A percentile compares a stretch with the other conserved stretches of the same genome.
These are phyloP conservation scores for Callocephalon fimbriatum DNA, from an alignment of 2,113 vertebrate species.

Conservation along the genomic window DNA sequence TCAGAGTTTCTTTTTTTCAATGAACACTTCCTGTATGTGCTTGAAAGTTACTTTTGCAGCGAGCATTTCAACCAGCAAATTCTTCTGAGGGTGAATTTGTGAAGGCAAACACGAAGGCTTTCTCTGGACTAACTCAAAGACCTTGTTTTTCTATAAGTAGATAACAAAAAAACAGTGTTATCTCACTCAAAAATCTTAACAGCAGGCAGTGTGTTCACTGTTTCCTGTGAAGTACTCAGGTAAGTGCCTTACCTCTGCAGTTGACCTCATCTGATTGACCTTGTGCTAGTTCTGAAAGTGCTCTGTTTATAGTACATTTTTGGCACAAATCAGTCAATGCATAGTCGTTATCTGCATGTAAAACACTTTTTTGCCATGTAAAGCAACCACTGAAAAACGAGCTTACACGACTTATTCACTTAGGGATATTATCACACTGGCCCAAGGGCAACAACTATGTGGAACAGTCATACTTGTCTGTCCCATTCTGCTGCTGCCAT, in stretches of 20 bases:
- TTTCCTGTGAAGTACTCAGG: neutral
- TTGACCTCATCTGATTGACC: neutral
- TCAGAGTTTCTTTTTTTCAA: neutral
- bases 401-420: neutral
- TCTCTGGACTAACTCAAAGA: neutral
- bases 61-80: neutral
- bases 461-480: neutral
- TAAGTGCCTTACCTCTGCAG: neutral
- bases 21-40: neutral
- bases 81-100: neutral
- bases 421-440: neutral
- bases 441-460: neutral
- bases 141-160: neutral
- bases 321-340: neutral
- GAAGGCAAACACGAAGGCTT: neutral
- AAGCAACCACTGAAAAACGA: neutral
- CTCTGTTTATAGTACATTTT: neutral
- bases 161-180: accelerated
- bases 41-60: neutral
- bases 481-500: neutral
- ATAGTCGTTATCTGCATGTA: neutral
- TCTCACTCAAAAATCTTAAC: neutral
- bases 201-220: neutral
- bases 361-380: neutral
- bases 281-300: neutral